These are phyloP conservation scores for Apoderus coryli DNA, from an alignment of 2,888 invertebrate species.

Conservation along the genomic window DNA sequence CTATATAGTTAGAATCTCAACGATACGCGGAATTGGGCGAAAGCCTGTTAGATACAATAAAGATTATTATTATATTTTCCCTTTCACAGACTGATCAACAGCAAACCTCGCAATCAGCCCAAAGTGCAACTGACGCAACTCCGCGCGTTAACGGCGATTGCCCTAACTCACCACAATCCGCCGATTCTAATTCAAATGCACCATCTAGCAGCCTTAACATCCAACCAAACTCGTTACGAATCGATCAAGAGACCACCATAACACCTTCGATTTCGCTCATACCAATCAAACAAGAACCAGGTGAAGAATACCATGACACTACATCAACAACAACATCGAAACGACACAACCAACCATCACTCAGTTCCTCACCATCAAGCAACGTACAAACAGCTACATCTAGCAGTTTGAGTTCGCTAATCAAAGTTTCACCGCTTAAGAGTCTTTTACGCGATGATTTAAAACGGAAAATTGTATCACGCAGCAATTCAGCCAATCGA, in stretches of 20 bases:
- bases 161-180: slow-evolving; percentile 67
- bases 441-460: slow-evolving; percentile 72
- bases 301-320: slow-evolving; percentile 36
- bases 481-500: slow-evolving; percentile 39
- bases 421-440: slow-evolving; percentile 74
- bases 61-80: too few relatives aligned
- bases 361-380: slow-evolving; percentile 28
- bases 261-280: slow-evolving; percentile 77
- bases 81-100: slow-evolving; percentile 27
- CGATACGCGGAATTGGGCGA: too few relatives aligned
- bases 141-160: slow-evolving; percentile 51
- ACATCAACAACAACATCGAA: slow-evolving; percentile 28
- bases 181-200: slow-evolving; percentile 59
- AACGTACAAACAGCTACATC: slow-evolving; percentile 41
- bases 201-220: slow-evolving; percentile 57
- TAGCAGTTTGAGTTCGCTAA: slow-evolving; percentile 59
- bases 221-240: slow-evolving; percentile 29
- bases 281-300: slow-evolving; percentile 62
- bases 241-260: slow-evolving; percentile 43
- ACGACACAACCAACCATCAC: slow-evolving; percentile 30
- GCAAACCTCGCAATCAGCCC: slow-evolving; percentile 23
- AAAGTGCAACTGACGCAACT: slow-evolving; percentile 26
- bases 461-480: slow-evolving; percentile 62
- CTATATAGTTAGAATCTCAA: too few relatives aligned
- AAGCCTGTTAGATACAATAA: too few relatives aligned